Evolutionary conservation across 2,797 vertebrate genomes (phyloP).

Genomic region (Macropodus opercularis): DNA sequence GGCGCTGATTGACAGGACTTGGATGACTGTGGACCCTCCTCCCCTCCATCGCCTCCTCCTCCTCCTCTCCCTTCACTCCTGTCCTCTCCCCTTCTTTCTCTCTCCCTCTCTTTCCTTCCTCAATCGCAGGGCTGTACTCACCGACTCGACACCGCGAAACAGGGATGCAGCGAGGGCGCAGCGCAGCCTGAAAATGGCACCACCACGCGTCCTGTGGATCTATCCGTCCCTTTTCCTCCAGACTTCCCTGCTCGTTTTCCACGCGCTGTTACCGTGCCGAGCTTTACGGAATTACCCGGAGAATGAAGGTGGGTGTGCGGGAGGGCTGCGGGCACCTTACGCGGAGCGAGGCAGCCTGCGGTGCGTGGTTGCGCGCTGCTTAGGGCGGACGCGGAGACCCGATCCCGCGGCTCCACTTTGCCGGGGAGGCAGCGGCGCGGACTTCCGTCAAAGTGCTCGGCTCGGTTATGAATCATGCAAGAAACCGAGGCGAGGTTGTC

Average conservation of each 20-base stretch:
- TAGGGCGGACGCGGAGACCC: slow-evolving; percentile 35
- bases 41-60: slow-evolving; percentile 66
- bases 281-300: slow-evolving; percentile 85
- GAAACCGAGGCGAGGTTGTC: slow-evolving; percentile 53
- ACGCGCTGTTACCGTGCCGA: slow-evolving; percentile 63
- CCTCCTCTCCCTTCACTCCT: slow-evolving; percentile 43
- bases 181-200: slow-evolving; percentile 88
- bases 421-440: slow-evolving; percentile 32
- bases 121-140: slow-evolving; percentile 76
- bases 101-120: slow-evolving; percentile 50
- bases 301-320: slow-evolving; percentile 83
- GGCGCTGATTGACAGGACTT: slow-evolving; percentile 79
- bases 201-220: slow-evolving; percentile 82
- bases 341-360: slow-evolving; percentile 35
- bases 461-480: slow-evolving; percentile 75
- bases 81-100: slow-evolving; percentile 9
- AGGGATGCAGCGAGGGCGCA: slow-evolving; percentile 86
- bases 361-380: slow-evolving; percentile 37
- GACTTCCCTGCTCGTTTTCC: slow-evolving; percentile 69
- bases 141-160: slow-evolving; percentile 77
- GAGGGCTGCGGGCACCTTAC: not conserved
- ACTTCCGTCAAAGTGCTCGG: slow-evolving; percentile 68
- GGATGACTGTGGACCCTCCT: slow-evolving; percentile 76
- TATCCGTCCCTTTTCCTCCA: slow-evolving; percentile 78
- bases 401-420: slow-evolving; percentile 42